Percentiles rank a stretch among this genome's conserved stretches.
Evolutionary conservation across 1,140 invertebrate species (phyloP).

Genomic region (Alviniconcha marisindica): DNA sequence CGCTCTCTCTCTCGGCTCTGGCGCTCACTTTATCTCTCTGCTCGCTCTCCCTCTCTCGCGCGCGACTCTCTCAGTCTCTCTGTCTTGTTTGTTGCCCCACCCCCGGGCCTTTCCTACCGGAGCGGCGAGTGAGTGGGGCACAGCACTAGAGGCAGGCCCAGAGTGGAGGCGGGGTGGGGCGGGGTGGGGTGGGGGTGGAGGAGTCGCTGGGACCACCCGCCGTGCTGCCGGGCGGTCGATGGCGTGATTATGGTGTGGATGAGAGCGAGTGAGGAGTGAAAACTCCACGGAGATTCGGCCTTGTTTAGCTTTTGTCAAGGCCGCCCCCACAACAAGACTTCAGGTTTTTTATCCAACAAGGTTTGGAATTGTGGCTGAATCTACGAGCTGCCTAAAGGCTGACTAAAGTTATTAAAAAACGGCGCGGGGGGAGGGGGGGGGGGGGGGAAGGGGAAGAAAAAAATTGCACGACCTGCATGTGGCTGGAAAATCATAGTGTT

Average conservation of each 20-base stretch:
- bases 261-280: no score
- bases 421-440: no score
- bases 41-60: neutral
- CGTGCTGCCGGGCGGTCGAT: neutral
- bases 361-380: no score
- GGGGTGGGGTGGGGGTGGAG: neutral
- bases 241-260: neutral
- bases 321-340: no score
- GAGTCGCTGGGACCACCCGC: conserved; percentile 8
- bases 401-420: no score
- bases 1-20: neutral
- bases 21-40: neutral
- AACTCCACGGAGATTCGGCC: no score
- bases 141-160: neutral
- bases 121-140: neutral
- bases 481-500: no score
- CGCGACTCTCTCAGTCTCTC: neutral
- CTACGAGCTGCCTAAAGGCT: no score
- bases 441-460: no score
- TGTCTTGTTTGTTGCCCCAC: neutral
- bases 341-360: no score
- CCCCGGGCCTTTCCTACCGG: neutral
- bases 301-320: no score
- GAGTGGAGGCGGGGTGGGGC: neutral
- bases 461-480: no score